Percentiles rank a stretch among this genome's conserved stretches.
These are phyloP conservation scores for Pilophorus perplexus DNA, from an alignment of 2,888 invertebrate species.

Conservation along the genomic window DNA sequence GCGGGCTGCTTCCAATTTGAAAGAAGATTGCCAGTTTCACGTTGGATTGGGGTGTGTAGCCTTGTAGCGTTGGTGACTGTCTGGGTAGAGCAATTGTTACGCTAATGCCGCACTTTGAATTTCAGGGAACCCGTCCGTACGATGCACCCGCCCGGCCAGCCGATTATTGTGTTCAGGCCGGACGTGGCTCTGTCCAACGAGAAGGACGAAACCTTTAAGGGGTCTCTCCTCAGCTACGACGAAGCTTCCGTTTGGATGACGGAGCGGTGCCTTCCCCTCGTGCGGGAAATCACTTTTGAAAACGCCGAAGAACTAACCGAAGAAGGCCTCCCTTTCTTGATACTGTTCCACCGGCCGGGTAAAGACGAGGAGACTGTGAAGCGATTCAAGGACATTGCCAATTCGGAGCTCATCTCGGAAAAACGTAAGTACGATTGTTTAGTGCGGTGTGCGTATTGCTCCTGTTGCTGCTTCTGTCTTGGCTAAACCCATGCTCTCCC, in stretches of 20 bases:
- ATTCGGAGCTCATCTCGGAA: slow-evolving; percentile 72
- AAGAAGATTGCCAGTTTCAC: slow-evolving; percentile 89
- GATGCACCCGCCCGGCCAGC: slow-evolving; percentile 83
- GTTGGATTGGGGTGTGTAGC: slow-evolving; percentile 71
- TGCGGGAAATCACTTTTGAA: slow-evolving; percentile 98
- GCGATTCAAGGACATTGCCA: slow-evolving; percentile 77
- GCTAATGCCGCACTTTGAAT: slow-evolving; percentile 13
- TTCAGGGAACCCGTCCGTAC: slow-evolving; percentile 78
- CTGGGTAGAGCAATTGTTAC: not conserved
- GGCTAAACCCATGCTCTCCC: too few relatives aligned
- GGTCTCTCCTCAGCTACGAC: slow-evolving; percentile 71
- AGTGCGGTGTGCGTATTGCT: too few relatives aligned
- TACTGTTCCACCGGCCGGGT: slow-evolving; percentile 88
- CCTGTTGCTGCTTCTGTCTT: too few relatives aligned
- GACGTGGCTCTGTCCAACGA: slow-evolving; percentile 77
- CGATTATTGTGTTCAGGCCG: slow-evolving; percentile 78
- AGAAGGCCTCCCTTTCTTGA: slow-evolving; percentile 96
- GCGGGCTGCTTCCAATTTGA: slow-evolving; percentile 57
- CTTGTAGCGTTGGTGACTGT: not conserved
- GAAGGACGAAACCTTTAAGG: slow-evolving; percentile 78
- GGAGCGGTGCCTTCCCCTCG: slow-evolving; percentile 92
- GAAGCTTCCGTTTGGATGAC: slow-evolving; percentile 83
- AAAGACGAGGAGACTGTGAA: slow-evolving; percentile 80
- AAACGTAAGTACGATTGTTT: slow-evolving; percentile 87
- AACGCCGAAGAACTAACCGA: slow-evolving; percentile 99